phyloP scores from a whole-genome alignment of 35 echinoderm and acorn worm species.

The Heliocidaris erythrogramma region DNA sequence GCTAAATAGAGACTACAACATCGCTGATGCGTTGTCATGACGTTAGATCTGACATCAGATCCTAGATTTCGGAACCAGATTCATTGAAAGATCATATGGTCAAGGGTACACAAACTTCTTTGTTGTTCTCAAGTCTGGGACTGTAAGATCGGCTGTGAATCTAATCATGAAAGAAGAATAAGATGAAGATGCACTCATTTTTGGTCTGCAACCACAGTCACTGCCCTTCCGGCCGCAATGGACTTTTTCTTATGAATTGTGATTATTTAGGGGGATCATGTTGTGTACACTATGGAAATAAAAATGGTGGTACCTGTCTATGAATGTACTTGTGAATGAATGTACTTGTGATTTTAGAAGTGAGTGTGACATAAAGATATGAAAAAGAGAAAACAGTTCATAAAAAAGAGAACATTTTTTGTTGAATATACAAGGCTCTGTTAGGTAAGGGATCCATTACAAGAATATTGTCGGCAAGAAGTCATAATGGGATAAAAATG shows the following conservation, averaged over 20 bases:
- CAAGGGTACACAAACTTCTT: slow-evolving; percentile 42
- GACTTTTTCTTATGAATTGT: no score
- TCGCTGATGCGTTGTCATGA: background rate
- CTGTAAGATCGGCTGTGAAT: background rate
- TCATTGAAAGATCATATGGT: slow-evolving; percentile 38
- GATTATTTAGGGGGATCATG: no score
- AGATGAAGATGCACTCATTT: background rate
- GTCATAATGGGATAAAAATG: no score
- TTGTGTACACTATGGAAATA: background rate
- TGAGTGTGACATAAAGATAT: background rate
- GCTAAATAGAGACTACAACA: background rate
- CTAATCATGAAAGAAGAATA: background rate
- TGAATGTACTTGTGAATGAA: background rate
- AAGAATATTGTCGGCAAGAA: no score
- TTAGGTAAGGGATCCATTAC: no score
- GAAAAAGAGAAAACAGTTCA: background rate
- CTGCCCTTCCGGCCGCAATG: background rate
- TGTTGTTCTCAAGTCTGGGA: slow-evolving; percentile 1
- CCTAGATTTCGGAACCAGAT: background rate
- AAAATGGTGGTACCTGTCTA: background rate
- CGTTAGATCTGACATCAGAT: background rate
- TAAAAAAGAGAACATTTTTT: no score
- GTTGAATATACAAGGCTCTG: no score
- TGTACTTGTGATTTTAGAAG: background rate
- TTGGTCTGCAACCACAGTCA: background rate